A percentile compares a stretch with the other conserved stretches of the same genome.
These are phyloP conservation scores for Sipha maydis DNA, from an alignment of 2,888 invertebrate genomes.

Conservation along the genomic window DNA sequence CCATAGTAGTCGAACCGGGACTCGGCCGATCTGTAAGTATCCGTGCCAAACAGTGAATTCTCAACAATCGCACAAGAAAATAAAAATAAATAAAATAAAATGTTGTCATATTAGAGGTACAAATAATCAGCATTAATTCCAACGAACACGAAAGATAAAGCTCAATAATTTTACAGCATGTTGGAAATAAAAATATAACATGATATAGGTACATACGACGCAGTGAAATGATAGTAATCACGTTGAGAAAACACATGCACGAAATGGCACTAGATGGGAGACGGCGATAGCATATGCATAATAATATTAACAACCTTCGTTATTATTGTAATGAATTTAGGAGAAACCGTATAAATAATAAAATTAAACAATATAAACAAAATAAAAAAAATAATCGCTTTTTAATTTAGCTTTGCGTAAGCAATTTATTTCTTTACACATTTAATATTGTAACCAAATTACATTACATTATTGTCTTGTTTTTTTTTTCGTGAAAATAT, in stretches of 20 bases:
- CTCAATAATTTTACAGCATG: constrained; percentile 32
- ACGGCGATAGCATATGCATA: constrained; percentile 54
- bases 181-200: constrained; percentile 39
- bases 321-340: constrained; percentile 30
- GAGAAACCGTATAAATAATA: constrained; percentile 9
- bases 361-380: constrained; percentile 36
- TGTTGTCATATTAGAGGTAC: not conserved
- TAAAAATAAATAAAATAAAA: not conserved
- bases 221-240: constrained; percentile 50
- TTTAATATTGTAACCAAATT: constrained; percentile 45
- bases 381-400: constrained; percentile 2
- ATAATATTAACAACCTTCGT: not conserved
- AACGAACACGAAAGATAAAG: constrained; percentile 30
- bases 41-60: constrained; percentile 58
- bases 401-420: constrained; percentile 27
- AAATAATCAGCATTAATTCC: constrained; percentile 7
- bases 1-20: constrained; percentile 86
- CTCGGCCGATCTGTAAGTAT: constrained; percentile 60
- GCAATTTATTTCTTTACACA: constrained; percentile 40
- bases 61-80: constrained; percentile 38
- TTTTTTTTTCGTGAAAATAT: not conserved
- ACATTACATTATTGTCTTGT: constrained; percentile 54
- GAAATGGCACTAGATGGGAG: constrained; percentile 29
- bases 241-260: constrained; percentile 62
- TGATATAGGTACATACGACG: not conserved